Percentiles rank a stretch among this genome's conserved stretches.
Conservation (phyloP, 2,113 vertebrate species). For the Chamaetylas fuelleborni region DNA sequence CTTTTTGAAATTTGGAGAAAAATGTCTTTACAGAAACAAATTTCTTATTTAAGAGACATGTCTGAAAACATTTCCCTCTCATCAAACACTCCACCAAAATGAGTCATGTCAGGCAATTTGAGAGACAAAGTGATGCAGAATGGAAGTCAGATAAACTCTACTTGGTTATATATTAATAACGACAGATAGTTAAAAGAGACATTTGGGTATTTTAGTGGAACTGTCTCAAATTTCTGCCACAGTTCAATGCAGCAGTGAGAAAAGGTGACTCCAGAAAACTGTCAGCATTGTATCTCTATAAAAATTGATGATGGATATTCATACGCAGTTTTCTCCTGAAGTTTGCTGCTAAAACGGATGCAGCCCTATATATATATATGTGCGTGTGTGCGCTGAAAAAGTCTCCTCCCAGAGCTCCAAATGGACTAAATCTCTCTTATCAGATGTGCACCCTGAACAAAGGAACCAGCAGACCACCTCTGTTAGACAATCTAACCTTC, state of each 20-base stretch:
- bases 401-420: background rate
- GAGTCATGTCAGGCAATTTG: background rate
- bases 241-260: background rate
- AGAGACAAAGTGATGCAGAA: background rate
- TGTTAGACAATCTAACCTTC: background rate
- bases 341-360: background rate
- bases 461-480: background rate
- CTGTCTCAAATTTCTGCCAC: background rate
- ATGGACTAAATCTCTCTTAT: background rate
- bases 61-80: background rate
- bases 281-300: background rate
- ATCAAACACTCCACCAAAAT: background rate
- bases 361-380: background rate
- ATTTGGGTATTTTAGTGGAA: background rate
- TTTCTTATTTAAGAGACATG: background rate
- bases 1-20: constrained; percentile 74
- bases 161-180: background rate
- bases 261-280: background rate
- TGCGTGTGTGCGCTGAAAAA: background rate
- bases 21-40: constrained; percentile 1
- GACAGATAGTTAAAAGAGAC: background rate
- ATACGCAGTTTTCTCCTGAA: background rate
- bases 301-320: background rate
- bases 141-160: background rate
- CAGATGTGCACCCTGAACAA: background rate